Conservation (phyloP, 2,113 vertebrate species). For the Atrichornis clamosus region DNA sequence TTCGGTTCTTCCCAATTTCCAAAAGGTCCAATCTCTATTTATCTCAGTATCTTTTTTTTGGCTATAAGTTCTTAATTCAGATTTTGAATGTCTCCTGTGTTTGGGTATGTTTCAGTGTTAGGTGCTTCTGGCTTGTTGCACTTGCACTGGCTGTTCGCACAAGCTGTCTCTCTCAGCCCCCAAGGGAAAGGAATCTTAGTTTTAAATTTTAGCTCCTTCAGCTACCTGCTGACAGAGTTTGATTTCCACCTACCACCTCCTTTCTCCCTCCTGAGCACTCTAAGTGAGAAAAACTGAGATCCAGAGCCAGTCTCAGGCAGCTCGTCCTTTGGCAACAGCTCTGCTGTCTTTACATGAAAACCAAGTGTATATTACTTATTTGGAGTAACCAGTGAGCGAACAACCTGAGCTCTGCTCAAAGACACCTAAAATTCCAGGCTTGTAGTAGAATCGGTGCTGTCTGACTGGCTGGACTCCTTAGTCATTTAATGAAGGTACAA, state of each 20-base stretch:
- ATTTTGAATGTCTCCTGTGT: neutral
- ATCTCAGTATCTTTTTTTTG: neutral
- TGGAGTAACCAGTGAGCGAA: neutral
- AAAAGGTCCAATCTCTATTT: neutral
- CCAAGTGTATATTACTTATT: neutral
- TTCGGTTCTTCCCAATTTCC: neutral
- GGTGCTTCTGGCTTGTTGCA: neutral
- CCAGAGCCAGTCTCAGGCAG: neutral
- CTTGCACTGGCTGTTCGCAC: neutral
- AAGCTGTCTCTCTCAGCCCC: conserved; percentile 1
- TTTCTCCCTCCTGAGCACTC: neutral
- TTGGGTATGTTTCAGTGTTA: neutral
- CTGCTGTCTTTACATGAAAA: neutral
- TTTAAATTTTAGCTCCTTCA: conserved; percentile 53
- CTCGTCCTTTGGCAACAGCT: neutral
- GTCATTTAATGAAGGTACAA: neutral
- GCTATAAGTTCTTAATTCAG: neutral
- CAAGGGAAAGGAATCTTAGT: neutral
- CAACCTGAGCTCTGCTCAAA: neutral
- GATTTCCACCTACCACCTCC: conserved; percentile 6
- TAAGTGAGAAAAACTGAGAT: neutral
- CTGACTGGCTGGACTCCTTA: neutral
- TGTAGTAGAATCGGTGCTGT: neutral
- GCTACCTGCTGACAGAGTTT: conserved; percentile 51
- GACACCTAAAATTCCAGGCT: neutral